A percentile compares a stretch with the other conserved stretches of the same genome.
These are phyloP conservation scores for Mohoua ochrocephala DNA, from an alignment of 2,113 vertebrate species.

Conservation along the genomic window DNA sequence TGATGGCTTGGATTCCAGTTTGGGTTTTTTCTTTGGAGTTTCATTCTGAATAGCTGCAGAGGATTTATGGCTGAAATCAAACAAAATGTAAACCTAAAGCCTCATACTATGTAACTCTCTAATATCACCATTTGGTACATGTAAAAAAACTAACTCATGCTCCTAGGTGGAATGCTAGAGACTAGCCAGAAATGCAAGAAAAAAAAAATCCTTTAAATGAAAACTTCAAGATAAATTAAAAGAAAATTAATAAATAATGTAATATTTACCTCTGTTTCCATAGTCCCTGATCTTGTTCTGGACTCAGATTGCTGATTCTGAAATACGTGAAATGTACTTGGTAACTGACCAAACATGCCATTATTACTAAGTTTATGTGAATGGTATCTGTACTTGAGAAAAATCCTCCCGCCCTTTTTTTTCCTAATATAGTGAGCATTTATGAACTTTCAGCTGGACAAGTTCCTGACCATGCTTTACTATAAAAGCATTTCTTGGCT, in stretches of 20 bases:
- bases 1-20: conserved; percentile 99
- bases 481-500: background rate
- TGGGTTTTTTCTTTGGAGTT: conserved; percentile 99
- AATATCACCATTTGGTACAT: conserved; percentile 20
- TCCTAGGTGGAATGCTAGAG: conserved; percentile 2
- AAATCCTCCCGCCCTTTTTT: background rate
- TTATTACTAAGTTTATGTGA: background rate
- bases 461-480: background rate
- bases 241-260: conserved; percentile 3
- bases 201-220: background rate
- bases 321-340: conserved; percentile 49
- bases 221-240: background rate
- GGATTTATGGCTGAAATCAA: conserved; percentile 93
- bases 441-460: background rate
- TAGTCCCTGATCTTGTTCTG: conserved; percentile 95
- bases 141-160: conserved; percentile 30
- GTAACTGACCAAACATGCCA: background rate
- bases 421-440: too few species aligned
- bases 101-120: conserved; percentile 31
- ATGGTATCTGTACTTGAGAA: background rate
- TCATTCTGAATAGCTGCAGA: conserved; percentile 97
- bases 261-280: conserved; percentile 95
- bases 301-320: conserved; percentile 94
- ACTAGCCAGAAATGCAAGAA: conserved; percentile 17
- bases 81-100: conserved; percentile 59